Base-by-base conservation (phyloP, 2,797 vertebrate species). In the Pipistrellus kuhlii region DNA sequence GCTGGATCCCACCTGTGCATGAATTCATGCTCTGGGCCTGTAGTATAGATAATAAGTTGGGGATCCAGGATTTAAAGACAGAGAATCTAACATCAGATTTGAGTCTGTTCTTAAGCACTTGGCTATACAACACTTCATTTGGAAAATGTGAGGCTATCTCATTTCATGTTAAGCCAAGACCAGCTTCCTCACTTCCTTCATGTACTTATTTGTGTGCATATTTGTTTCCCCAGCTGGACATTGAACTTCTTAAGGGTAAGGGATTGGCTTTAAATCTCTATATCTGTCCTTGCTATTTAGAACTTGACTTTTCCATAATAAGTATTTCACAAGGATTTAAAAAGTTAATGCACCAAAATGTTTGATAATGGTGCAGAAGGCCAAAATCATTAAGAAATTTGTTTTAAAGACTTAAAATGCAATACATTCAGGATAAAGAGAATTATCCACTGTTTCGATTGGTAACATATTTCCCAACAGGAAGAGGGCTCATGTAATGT, bases 331-430 rank as follows among this genome's bases (percentile, higher is more conserved):
- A 85, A 69, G 20, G 44, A 73, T 75, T 91, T 76, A n/a, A 87
- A 83, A 93, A 89, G 18, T 57, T 38, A 25, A 46, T 64, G 10
- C 17, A 64, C n/a, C 13, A 66, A 53, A 77, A 66, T 93, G n/a
- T 85, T 95, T 91, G 44, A 77, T 78, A 73, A 57, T 88, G 57
- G 18, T 66, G 27, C 35, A 57, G 30, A 78, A 88, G 51, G 72
- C 64, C 23, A 57, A 93, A 76, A 88, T 53, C 69, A 92, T 72
- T 55, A 76, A 62, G 32, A 78, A 8, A 53, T 87, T 94, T 77
- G 53, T 82, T 89, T 87, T 30, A 57, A 68, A 83, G 53, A 48
- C 18, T 55, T 87, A 69, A 87, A 76, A 38, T 82, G 46, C 10
- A 88, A 17, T 59, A 17, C 83, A 69, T 82, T 78, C n/a, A 57